phyloP scores from a whole-genome alignment of 2,797 vertebrate genomes.

The Perdix hodgsoniae region DNA sequence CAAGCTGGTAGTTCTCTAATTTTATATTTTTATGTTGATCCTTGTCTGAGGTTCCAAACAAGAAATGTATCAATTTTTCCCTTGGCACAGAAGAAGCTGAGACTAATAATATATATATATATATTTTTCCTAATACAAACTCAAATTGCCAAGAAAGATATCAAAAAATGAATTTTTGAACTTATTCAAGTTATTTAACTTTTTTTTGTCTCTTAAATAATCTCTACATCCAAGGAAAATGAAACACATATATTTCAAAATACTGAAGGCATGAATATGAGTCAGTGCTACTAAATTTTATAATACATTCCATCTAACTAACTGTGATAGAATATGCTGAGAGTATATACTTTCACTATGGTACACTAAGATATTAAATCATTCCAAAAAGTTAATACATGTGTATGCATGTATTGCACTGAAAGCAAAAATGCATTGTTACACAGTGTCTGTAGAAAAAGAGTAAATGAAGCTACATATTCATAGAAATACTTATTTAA shows the following conservation, averaged over 20 bases:
- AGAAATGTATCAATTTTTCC: neutral
- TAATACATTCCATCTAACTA: slow-evolving; percentile 59
- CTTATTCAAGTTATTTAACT: slow-evolving; percentile 48
- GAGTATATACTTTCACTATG: slow-evolving; percentile 35
- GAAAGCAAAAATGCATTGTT: neutral
- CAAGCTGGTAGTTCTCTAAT: neutral
- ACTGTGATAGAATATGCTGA: slow-evolving; percentile 61
- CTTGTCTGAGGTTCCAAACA: neutral
- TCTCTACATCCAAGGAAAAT: slow-evolving; percentile 59
- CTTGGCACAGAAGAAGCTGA: neutral
- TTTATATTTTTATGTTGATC: neutral
- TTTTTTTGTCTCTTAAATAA: slow-evolving; percentile 58
- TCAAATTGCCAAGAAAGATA: slow-evolving; percentile 28
- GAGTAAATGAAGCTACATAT: neutral
- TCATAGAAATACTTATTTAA: neutral
- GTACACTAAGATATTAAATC: neutral
- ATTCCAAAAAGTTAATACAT: neutral
- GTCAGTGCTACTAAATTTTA: slow-evolving; percentile 66
- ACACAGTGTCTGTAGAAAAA: neutral
- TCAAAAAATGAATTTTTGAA: slow-evolving; percentile 33
- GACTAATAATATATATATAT: neutral
- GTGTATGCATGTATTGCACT: neutral
- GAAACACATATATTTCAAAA: slow-evolving; percentile 54
- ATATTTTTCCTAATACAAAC: neutral
- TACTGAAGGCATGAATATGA: slow-evolving; percentile 52